Conservation (phyloP, 2,113 vertebrate species). For the Chionodraco myersi region DNA sequence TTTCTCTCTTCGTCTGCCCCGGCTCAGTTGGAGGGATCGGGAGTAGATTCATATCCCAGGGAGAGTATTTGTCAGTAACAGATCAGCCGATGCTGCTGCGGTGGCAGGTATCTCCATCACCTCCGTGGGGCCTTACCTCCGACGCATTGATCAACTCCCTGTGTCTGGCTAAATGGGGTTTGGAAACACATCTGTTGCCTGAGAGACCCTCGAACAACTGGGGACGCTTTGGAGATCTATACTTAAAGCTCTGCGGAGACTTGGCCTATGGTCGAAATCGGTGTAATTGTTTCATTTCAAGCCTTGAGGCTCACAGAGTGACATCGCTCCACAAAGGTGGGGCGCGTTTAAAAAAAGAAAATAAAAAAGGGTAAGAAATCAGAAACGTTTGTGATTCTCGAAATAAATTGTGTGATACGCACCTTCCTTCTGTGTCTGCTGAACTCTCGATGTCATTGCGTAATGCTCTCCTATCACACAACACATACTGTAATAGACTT, state of each 20-base stretch:
- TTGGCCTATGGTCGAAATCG: constrained; percentile 53
- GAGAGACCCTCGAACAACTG: constrained; percentile 55
- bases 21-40: constrained; percentile 60
- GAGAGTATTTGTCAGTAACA: constrained; percentile 80
- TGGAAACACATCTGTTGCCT: constrained; percentile 65
- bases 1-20: constrained; percentile 34
- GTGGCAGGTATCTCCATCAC: constrained; percentile 82
- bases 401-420: constrained; percentile 1
- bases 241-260: constrained; percentile 49
- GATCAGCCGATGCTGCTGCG: constrained; percentile 66
- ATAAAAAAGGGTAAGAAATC: not conserved
- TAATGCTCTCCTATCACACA: constrained; percentile 38
- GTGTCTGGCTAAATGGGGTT: constrained; percentile 64
- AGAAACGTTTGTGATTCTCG: constrained; percentile 7
- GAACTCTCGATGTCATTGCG: constrained; percentile 31
- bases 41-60: constrained; percentile 72
- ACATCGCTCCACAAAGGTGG: constrained; percentile 18
- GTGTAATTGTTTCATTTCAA: constrained; percentile 34
- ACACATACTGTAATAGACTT: constrained; percentile 49
- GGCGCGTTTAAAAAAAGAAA: not conserved
- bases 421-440: not conserved
- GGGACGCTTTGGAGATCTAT: constrained; percentile 44
- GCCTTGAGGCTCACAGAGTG: constrained; percentile 21
- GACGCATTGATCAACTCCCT: constrained; percentile 70
- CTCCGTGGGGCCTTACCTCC: constrained; percentile 60